Conservation (phyloP, 1,140 invertebrate species). For the Drosophila tani region DNA sequence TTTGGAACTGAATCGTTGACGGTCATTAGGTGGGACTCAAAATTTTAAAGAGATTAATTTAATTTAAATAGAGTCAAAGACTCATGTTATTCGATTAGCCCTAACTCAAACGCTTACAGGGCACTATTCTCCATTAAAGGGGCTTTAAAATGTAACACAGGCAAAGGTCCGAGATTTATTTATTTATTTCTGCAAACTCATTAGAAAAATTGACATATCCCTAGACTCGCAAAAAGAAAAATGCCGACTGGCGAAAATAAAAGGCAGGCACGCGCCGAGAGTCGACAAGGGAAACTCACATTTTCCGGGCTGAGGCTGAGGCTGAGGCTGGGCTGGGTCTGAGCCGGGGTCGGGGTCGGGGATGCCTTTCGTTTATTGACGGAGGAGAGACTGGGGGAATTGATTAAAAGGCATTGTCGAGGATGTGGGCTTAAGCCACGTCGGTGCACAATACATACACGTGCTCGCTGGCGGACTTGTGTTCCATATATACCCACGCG, state of each 20-base stretch:
- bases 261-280: constrained; percentile 56
- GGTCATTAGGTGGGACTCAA: not conserved
- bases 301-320: constrained; percentile 59
- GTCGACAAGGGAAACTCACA: constrained; percentile 63
- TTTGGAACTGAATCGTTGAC: not conserved
- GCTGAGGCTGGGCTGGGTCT: constrained; percentile 25
- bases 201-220: constrained; percentile 71
- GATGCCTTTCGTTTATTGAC: constrained; percentile 59
- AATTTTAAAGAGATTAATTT: not conserved
- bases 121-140: constrained; percentile 4
- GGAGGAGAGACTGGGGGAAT: constrained; percentile 62
- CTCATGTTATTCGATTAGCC: no score
- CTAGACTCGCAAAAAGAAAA: constrained; percentile 31
- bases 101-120: not conserved
- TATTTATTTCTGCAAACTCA: constrained; percentile 56
- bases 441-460: constrained; percentile 44
- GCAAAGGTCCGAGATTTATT: constrained; percentile 9
- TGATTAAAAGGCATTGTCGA: constrained; percentile 79
- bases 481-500: constrained; percentile 7
- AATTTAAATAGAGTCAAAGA: no score
- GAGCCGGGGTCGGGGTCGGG: constrained; percentile 1
- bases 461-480: constrained; percentile 12
- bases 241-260: constrained; percentile 27
- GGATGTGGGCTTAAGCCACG: constrained; percentile 53
- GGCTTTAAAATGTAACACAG: constrained; percentile 22